Evolutionary conservation across 2,888 invertebrate species (phyloP).

Genomic region (Drosophila merina): DNA sequence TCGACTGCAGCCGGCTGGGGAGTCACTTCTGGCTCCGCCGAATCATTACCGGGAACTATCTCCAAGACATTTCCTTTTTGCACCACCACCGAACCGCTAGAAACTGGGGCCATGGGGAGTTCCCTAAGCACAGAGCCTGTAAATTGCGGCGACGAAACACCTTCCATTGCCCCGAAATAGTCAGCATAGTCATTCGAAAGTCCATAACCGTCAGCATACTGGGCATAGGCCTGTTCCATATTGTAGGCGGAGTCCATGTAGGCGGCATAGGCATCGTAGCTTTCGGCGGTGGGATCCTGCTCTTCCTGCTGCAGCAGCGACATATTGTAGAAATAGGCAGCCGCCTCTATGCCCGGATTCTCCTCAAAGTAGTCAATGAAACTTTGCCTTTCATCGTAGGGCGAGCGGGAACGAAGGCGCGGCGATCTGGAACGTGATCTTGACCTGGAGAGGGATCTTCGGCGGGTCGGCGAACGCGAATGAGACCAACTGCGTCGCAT

Average conservation of each 20-base stretch:
- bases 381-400: constrained; percentile 13
- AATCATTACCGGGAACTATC: constrained; percentile 75
- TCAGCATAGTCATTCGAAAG: constrained; percentile 8
- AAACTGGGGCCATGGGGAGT: constrained; percentile 42
- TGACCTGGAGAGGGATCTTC: constrained; percentile 18
- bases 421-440: constrained; percentile 27
- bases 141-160: neutral
- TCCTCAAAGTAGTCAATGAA: constrained; percentile 68
- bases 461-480: constrained; percentile 26
- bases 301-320: constrained; percentile 65
- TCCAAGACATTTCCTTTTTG: constrained; percentile 84
- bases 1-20: constrained; percentile 44
- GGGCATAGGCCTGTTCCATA: constrained; percentile 69
- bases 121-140: constrained; percentile 27
- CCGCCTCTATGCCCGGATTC: constrained; percentile 53
- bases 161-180: constrained; percentile 12
- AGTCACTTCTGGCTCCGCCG: constrained; percentile 4
- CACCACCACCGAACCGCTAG: constrained; percentile 72
- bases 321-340: constrained; percentile 80
- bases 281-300: constrained; percentile 58
- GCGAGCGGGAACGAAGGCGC: constrained; percentile 47
- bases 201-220: constrained; percentile 71
- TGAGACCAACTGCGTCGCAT: constrained; percentile 79
- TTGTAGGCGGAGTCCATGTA: constrained; percentile 71
- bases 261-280: constrained; percentile 64